phyloP scores from a whole-genome alignment of 2,888 invertebrate species.

The Aspidiotus destructor region DNA sequence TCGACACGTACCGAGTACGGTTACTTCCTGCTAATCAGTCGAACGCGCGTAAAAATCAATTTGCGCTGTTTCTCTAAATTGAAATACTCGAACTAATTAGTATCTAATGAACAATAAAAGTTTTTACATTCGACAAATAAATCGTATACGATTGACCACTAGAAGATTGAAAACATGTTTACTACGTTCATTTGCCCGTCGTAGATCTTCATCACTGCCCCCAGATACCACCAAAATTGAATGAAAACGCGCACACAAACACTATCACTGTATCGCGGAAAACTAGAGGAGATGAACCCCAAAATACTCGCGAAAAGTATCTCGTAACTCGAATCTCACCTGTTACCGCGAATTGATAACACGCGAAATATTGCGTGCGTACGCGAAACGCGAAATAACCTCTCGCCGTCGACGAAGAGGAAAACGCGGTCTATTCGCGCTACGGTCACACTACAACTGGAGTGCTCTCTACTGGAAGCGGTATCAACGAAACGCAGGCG shows the following conservation, averaged over 20 bases:
- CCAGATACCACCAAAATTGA: too few species aligned
- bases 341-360: not conserved
- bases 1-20: not conserved
- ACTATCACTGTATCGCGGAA: too few species aligned
- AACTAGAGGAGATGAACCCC: not conserved
- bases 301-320: not conserved
- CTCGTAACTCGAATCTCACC: not conserved
- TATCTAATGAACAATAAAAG: too few species aligned
- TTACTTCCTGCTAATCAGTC: not conserved
- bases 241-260: too few species aligned
- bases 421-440: not conserved
- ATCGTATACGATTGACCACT: too few species aligned
- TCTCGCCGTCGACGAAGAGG: not conserved
- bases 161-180: too few species aligned
- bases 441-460: not conserved
- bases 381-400: not conserved
- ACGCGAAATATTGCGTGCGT: slow-evolving; percentile 2
- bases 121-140: too few species aligned
- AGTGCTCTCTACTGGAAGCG: slow-evolving; percentile 8
- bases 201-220: too few species aligned
- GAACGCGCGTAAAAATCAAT: too few species aligned
- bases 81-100: too few species aligned
- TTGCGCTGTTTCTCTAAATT: too few species aligned
- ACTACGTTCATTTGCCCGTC: too few species aligned
- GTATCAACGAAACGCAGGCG: slow-evolving; percentile 28